Percentiles rank a stretch among this genome's conserved stretches.
phyloP scores from a whole-genome alignment of 92 coral and sea anemone species.

The Palythoa caribaeorum region DNA sequence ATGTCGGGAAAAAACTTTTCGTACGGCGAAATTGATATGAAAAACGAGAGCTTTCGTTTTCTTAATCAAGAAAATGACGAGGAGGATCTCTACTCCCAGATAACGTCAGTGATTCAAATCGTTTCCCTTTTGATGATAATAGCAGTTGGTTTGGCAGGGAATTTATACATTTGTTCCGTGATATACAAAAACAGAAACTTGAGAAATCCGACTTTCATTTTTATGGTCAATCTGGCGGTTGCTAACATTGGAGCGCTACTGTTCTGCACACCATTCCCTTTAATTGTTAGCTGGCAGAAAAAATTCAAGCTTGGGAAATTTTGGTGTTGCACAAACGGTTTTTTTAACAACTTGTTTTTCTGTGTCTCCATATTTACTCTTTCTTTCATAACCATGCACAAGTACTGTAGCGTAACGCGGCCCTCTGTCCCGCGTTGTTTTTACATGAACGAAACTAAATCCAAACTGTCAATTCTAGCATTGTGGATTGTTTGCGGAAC shows the following conservation, averaged over 20 bases:
- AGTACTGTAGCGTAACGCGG: conserved; percentile 74
- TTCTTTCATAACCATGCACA: conserved; percentile 74
- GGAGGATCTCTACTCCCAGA: conserved; percentile 55
- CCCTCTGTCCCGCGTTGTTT: conserved; percentile 60
- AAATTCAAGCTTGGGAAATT: conserved; percentile 48
- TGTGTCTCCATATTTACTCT: conserved; percentile 84
- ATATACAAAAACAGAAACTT: conserved; percentile 72
- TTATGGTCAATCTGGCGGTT: conserved; percentile 74
- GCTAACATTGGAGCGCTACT: conserved; percentile 81
- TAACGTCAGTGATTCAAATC: conserved; percentile 62
- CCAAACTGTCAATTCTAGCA: conserved; percentile 53
- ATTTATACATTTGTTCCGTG: conserved; percentile 64
- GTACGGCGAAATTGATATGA: background rate
- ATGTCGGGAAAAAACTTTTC: background rate
- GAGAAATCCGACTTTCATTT: conserved; percentile 82
- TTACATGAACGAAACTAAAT: conserved; percentile 60
- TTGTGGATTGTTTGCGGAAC: conserved; percentile 69
- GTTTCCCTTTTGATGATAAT: conserved; percentile 65
- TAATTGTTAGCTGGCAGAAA: conserved; percentile 67
- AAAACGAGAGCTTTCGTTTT: background rate
- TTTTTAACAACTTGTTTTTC: conserved; percentile 85
- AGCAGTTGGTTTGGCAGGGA: conserved; percentile 70
- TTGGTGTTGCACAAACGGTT: conserved; percentile 78
- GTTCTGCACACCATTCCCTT: conserved; percentile 81
- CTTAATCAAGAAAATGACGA: background rate